Conservation (phyloP, 1,140 invertebrate species). For the Sarcophaga bullata region DNA sequence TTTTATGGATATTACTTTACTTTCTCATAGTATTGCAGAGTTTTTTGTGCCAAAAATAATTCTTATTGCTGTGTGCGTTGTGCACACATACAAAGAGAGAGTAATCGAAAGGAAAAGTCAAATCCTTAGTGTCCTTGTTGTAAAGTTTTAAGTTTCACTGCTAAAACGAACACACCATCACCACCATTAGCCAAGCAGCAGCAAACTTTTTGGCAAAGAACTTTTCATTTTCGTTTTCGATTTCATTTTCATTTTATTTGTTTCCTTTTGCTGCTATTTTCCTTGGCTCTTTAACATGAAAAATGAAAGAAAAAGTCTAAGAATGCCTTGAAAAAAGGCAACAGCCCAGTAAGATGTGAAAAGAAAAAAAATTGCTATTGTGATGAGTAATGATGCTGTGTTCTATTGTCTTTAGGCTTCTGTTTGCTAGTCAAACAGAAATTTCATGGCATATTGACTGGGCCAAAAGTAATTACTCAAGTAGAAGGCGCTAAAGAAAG, state of each 20-base stretch:
- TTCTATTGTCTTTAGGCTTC: not conserved
- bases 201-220: not conserved
- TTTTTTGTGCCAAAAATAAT: too few species aligned
- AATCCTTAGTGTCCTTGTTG: constrained; percentile 3
- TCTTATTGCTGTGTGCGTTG: too few species aligned
- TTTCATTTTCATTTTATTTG: too few species aligned
- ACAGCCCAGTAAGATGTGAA: not conserved
- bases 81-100: too few species aligned
- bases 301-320: too few species aligned
- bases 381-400: not conserved
- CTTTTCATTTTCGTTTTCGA: too few species aligned
- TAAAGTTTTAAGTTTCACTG: not conserved
- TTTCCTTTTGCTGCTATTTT: too few species aligned
- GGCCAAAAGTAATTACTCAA: not conserved
- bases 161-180: not conserved
- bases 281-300: too few species aligned
- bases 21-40: too few species aligned
- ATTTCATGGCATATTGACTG: not conserved
- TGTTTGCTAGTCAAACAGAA: not conserved
- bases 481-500: constrained; percentile 8
- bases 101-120: not conserved
- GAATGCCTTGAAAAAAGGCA: too few species aligned
- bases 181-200: not conserved
- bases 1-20: too few species aligned
- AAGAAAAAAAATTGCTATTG: not conserved